A percentile compares a stretch with the other conserved stretches of the same genome.
Conservation (phyloP, 1,140 invertebrate species). For the Bombus picipes region DNA sequence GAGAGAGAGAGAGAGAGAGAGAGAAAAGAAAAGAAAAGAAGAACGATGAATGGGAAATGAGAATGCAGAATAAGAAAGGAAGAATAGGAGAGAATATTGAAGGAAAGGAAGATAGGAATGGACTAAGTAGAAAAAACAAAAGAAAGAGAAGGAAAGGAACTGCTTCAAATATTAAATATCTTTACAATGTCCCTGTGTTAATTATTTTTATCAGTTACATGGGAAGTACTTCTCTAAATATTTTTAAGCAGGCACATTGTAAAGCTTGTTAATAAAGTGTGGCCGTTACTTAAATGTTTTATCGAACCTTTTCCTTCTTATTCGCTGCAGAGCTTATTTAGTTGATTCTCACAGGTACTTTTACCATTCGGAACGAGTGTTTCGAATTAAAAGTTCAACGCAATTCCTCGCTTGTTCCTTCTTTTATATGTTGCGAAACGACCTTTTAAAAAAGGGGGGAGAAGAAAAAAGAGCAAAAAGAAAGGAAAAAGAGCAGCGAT, state of each 20-base stretch:
- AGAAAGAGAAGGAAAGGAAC: background rate
- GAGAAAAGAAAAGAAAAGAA: no score
- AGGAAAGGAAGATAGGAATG: background rate
- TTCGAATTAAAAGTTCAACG: slow-evolving; percentile 7
- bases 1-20: no score
- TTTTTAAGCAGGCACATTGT: background rate
- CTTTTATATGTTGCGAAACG: background rate
- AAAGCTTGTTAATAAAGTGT: background rate
- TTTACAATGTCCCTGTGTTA: background rate
- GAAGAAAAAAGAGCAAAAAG: background rate
- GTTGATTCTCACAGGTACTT: background rate
- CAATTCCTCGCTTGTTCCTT: background rate
- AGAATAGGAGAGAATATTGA: background rate
- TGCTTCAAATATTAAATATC: background rate
- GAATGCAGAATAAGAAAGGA: background rate
- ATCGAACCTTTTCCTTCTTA: background rate
- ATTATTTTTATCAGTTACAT: background rate
- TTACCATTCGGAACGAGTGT: background rate
- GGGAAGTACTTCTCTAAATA: background rate
- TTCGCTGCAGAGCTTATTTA: background rate
- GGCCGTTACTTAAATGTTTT: background rate
- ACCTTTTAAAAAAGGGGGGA: background rate
- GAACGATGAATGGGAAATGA: no score
- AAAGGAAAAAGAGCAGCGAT: background rate
- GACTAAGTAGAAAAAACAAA: no score